Conservation (phyloP, 1,140 invertebrate species). For the Pseudomyrmex concolor region DNA sequence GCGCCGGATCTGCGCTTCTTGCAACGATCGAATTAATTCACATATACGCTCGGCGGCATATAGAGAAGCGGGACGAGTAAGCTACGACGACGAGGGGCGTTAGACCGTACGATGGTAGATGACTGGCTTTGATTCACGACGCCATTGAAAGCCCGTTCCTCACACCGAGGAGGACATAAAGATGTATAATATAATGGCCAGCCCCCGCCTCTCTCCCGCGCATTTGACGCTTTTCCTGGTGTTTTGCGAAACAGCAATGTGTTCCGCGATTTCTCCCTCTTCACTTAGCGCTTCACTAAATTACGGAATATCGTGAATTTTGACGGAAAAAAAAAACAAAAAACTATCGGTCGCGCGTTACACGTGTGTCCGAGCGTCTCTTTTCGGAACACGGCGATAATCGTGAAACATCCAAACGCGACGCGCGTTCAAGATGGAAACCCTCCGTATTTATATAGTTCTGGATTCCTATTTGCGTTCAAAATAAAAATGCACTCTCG, state of each 20-base stretch:
- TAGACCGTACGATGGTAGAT: slow-evolving; percentile 58
- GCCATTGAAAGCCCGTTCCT: slow-evolving; percentile 62
- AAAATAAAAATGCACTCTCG: slow-evolving; percentile 44
- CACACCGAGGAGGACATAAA: slow-evolving; percentile 38
- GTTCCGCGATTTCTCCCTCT: neutral
- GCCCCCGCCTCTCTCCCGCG: neutral
- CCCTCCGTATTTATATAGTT: neutral
- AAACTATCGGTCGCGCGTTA: neutral
- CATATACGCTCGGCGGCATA: neutral
- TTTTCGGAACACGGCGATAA: neutral
- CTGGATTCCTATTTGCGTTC: slow-evolving; percentile 30
- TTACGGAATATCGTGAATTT: neutral
- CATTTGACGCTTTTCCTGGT: slow-evolving; percentile 54
- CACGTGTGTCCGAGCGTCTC: neutral
- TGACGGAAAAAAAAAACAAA: neutral
- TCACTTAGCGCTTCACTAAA: neutral
- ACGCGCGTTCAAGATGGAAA: slow-evolving; percentile 19
- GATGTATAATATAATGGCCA: slow-evolving; percentile 49
- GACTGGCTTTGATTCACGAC: slow-evolving; percentile 68
- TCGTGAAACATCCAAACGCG: slow-evolving; percentile 14
- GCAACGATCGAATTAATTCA: slow-evolving; percentile 51
- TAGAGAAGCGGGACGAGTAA: slow-evolving; percentile 28
- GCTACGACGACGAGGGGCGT: slow-evolving; percentile 35
- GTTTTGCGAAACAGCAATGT: slow-evolving; percentile 22
- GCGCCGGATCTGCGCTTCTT: slow-evolving; percentile 9